Conservation (phyloP, 2,797 vertebrate genomes). For the Scleropages formosus region DNA sequence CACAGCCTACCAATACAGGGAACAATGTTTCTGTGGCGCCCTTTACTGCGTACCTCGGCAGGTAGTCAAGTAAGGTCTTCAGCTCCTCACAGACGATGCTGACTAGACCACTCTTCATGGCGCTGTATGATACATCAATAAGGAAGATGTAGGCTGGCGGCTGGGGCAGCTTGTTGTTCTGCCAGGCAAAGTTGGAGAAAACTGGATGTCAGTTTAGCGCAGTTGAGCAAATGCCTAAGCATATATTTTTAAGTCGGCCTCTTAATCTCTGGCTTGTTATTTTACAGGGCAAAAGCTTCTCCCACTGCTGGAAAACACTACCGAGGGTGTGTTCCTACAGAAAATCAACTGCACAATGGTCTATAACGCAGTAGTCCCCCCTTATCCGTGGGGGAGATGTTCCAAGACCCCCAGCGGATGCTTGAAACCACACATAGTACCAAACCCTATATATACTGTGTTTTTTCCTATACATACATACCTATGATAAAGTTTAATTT, state of each 20-base stretch:
- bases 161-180: conserved; percentile 96
- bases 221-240: background rate
- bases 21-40: background rate
- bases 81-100: conserved; percentile 92
- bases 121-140: conserved; percentile 97
- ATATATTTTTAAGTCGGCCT: conserved; percentile 20
- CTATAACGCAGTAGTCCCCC: too few species aligned
- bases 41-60: conserved; percentile 80
- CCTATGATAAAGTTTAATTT: too few species aligned
- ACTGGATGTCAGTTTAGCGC: background rate
- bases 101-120: conserved; percentile 92
- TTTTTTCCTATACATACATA: too few species aligned
- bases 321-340: too few species aligned
- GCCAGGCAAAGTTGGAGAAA: conserved; percentile 2
- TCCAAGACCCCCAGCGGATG: too few species aligned
- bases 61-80: conserved; percentile 87
- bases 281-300: background rate
- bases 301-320: background rate
- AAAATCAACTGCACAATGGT: too few species aligned
- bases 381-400: too few species aligned
- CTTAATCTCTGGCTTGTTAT: background rate
- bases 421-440: too few species aligned
- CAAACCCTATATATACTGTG: too few species aligned
- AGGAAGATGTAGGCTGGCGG: conserved; percentile 96
- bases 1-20: too few species aligned